Conservation (phyloP, 2,113 vertebrate species). For the Micronisus gabar region DNA sequence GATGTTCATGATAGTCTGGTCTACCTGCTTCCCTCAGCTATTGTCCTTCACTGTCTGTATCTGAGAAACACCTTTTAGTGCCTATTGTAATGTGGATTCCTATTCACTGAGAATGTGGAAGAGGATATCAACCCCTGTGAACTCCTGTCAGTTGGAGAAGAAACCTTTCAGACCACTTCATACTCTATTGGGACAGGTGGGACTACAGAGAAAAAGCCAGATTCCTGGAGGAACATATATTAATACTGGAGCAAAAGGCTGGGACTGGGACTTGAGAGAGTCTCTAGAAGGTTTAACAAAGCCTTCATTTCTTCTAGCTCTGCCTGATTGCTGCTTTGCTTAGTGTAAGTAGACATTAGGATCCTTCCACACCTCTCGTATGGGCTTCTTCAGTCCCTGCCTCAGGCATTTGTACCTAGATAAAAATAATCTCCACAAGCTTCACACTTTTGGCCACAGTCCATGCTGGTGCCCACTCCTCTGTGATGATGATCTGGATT, state of each 20-base stretch:
- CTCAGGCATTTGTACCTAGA: constrained; percentile 8
- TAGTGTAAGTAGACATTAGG: not conserved
- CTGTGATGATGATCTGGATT: not conserved
- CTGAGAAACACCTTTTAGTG: not conserved
- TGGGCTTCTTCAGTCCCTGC: not conserved
- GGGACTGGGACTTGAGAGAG: not conserved
- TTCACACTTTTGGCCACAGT: not conserved
- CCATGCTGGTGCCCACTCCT: not conserved
- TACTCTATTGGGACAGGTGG: not conserved
- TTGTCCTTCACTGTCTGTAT: not conserved
- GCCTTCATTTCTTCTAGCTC: not conserved
- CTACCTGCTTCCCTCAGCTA: not conserved
- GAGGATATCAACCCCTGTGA: not conserved
- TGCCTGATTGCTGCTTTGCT: not conserved
- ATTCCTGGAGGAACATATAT: not conserved
- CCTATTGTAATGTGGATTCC: not conserved
- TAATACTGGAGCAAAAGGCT: not conserved
- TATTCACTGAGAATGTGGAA: not conserved
- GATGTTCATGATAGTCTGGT: not conserved
- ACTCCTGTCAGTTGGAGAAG: not conserved
- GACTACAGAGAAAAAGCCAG: not conserved
- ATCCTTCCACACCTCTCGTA: not conserved
- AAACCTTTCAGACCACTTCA: not conserved
- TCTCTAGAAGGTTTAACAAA: not conserved
- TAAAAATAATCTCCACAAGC: not conserved